These are phyloP conservation scores for Cyprinodon diabolis DNA, from an alignment of 2,797 vertebrate species.

Conservation along the genomic window DNA sequence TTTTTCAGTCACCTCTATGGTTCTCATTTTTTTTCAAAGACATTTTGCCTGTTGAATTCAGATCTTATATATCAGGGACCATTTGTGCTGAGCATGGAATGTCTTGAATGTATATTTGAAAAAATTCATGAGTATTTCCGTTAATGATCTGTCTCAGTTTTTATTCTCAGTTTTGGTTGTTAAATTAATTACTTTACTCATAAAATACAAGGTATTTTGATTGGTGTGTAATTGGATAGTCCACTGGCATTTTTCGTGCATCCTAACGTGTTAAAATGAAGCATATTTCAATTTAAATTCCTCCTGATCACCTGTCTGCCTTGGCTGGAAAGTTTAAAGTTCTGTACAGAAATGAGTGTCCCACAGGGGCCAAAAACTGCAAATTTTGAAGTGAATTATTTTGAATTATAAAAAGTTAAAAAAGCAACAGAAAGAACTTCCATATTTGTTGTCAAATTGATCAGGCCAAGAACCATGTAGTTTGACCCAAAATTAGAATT, in stretches of 20 bases:
- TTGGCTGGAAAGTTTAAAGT: too few species aligned
- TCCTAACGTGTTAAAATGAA: too few species aligned
- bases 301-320: too few species aligned
- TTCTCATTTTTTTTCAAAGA: slow-evolving; percentile 78
- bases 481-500: slow-evolving; percentile 7
- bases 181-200: too few species aligned
- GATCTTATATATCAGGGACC: slow-evolving; percentile 71
- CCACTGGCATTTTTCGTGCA: too few species aligned
- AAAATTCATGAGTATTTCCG: slow-evolving; percentile 10
- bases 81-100: slow-evolving; percentile 32
- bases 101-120: slow-evolving; percentile 44
- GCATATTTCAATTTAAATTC: too few species aligned
- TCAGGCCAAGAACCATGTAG: slow-evolving; percentile 15
- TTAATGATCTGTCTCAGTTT: background rate
- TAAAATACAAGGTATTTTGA: too few species aligned
- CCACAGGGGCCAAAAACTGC: too few species aligned
- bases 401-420: background rate
- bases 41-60: slow-evolving; percentile 74
- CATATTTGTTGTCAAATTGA: slow-evolving; percentile 10
- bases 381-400: too few species aligned
- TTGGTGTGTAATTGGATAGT: too few species aligned
- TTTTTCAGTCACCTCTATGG: slow-evolving; percentile 79
- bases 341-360: too few species aligned
- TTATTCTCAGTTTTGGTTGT: background rate
- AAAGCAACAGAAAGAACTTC: background rate